phyloP scores from a whole-genome alignment of 2,113 vertebrate genomes.

The Microtus richardsoni region DNA sequence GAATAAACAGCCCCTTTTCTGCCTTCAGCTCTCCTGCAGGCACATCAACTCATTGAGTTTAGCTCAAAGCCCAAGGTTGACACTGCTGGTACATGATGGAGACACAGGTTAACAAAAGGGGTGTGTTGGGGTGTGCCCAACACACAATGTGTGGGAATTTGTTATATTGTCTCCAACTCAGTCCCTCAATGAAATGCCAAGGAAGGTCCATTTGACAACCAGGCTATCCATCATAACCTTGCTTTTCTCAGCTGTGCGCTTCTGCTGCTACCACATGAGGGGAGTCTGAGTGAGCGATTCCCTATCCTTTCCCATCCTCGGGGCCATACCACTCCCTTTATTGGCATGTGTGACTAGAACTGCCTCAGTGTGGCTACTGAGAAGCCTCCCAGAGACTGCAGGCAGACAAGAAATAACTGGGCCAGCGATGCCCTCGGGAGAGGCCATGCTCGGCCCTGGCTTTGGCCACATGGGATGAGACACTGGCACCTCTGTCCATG shows the following conservation, averaged over 20 bases:
- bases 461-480: background rate
- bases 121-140: background rate
- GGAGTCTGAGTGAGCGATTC: background rate
- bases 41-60: background rate
- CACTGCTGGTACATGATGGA: background rate
- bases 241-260: background rate
- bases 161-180: background rate
- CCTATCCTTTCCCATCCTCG: background rate
- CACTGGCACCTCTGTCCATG: background rate
- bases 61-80: background rate
- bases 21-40: background rate
- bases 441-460: background rate
- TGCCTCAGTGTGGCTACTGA: background rate
- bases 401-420: background rate
- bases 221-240: background rate
- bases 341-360: background rate
- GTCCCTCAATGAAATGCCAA: background rate
- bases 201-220: background rate
- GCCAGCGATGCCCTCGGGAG: background rate
- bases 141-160: accelerated
- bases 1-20: background rate
- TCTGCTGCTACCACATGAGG: background rate
- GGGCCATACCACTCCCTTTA: background rate
- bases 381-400: background rate
- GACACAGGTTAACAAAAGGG: too few relatives aligned